Base-by-base conservation (phyloP, 1,140 invertebrate genomes). In the Heliconius melpomene region DNA sequence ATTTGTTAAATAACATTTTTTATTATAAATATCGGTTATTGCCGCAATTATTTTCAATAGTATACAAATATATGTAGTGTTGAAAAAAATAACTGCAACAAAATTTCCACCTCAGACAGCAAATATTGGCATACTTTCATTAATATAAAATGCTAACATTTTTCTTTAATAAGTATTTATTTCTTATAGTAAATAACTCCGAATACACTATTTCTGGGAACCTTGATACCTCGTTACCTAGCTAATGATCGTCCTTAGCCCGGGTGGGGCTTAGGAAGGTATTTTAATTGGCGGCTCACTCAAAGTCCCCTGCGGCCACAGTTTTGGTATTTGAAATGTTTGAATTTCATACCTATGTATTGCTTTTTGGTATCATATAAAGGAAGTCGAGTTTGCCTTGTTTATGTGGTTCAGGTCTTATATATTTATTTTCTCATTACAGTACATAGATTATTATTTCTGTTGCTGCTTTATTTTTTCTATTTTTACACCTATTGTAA, bases 271-370 rank as follows among this genome's bases (percentile, higher is more conserved):
- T 78, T 60, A 72, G 81, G 54, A 71, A 81, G 85, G 87, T 74
- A 88, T 88, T 88, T 88, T 88, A 88, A 88, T 88, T 88, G 87
- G 87, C 87, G 87, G 87, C 80, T 72, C 52, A 54, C 83, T 87
- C 85, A 88, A 88, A 88, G 87, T 80, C 75, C 32, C 78, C 46
- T 81, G 60, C 79, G 75, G 76, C 57, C 79, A 76, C 29, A 60
- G 79, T 71, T 77, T 83, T 85, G 83, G 82, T 84, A 87, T 87
- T 85, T 84, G 52, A 83, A 83, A 50, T 36, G 75, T 70, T 77
- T 75, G 60, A 29, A 77, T 80, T 71, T 80, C 72, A 46, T 74
- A 70, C 32, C 46, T 78, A 81, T 77, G 26, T 72, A 75, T 72
- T 54, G 72, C n/a, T 78, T 72, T 72, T 72, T 54, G 20, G n/a